Evolutionary conservation across 2,797 vertebrate species (phyloP), one percentile per base, ranked within the genome.

Genomic region (Labroides dimidiatus): DNA sequence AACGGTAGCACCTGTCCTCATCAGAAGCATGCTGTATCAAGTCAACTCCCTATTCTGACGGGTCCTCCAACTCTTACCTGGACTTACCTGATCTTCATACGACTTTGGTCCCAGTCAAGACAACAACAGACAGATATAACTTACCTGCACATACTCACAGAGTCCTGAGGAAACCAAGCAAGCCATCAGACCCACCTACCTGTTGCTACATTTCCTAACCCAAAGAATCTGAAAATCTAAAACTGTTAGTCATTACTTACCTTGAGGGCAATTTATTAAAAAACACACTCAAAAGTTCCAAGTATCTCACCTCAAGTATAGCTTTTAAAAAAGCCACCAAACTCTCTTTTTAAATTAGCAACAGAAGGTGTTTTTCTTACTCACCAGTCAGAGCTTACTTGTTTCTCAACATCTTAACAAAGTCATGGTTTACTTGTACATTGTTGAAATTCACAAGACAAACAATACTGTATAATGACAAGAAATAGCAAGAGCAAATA

Each of bases 381-480:
- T 95, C 94, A 95, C 94, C 94, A 94, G 89, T 90, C 90, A 94
- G 93, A 91, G 93, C 91, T 94, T 95, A 94, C 93, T 93, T 94
- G 93, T 94, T 94, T 94, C 94, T 94, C 93, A 95, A 95, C 94
- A 95, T 94, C 94, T 94, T 94, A 93, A 91, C 91, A 94, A 85
- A 92, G 92, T 93, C 92, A 94, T 91, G 93, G 94, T 93, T 91
- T 94, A 95, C 93, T 92, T 93, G 93, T 94, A 94, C 94, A 92
- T 90, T 93, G 91, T 93, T 90, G 85, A 87, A 91, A 86, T 87
- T 86, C 91, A 92, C 90, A 91, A 90, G 88, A 92, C 91, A 93
- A 92, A 93, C 90, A 93, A 71, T 89, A 91, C 80, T 89, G 86
- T 87, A 87, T 82, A 78, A 91, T 90, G 88, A 92, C 90, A 90